Base-by-base conservation (phyloP, 1,140 invertebrate species). In the Bombus breviceps region DNA sequence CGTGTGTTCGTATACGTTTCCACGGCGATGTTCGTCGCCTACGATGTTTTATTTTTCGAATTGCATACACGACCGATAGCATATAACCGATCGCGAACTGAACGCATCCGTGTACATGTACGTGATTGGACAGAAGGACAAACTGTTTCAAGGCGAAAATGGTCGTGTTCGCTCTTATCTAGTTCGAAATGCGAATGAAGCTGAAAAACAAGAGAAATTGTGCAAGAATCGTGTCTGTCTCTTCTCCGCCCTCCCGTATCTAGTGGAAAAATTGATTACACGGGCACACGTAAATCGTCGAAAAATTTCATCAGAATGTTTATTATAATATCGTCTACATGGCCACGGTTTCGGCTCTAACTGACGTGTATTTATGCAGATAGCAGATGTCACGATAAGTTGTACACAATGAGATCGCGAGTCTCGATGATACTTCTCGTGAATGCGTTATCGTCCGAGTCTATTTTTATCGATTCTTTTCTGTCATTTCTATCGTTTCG, bases 271-370 rank as follows among this genome's bases (percentile, higher is more conserved):
- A 5, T 71, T 84, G 43, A 71, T 77, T 64, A 68, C 43, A 39
- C 47, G 37, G 34, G 18, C 2, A 32, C 32, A 69, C 47, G 82
- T 83, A 83, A 69, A 69, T 69, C 10, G 28, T 53, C 43, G 43
- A 78, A 34, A 69, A 57, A 37, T 84, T 84, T 71, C 82, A 41
- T 84, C 82, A 84, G 59, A 83, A 57, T 32, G 74, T 68, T 68
- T 32, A 37, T 68, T 43, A 18, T n/a, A 74, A n/a, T n/a, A 4
- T 25, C 3, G 28, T 9, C 13, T 62, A 13, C 9, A 9, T 13
- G 5, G 0, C 8, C 3, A 22, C 5, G 75, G 43, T 78, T 83
- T 22, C 6, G 47, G 47, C 47, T 53, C 47, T 53, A 53, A 53
- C 47, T 47, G 18, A 3, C 25, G 22, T 43, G 41, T 22, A 18